phyloP scores from a whole-genome alignment of 1,140 invertebrate genomes.

The Zaprionus nigranus region DNA sequence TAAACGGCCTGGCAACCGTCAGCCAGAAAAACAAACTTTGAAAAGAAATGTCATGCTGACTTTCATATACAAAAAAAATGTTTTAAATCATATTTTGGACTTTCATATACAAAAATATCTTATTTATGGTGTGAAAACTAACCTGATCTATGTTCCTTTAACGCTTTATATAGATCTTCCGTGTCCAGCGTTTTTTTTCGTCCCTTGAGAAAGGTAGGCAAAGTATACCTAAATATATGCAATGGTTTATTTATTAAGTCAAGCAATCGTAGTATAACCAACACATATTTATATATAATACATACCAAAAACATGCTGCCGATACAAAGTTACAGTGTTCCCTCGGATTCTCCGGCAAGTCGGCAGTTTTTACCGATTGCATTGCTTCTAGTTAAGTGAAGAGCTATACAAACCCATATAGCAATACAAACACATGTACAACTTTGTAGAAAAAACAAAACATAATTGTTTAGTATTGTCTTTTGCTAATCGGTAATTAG shows the following conservation, averaged over 20 bases:
- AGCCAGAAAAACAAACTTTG: no score
- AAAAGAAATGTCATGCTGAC: not conserved
- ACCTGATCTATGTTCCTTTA: constrained; percentile 86
- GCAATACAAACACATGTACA: not conserved
- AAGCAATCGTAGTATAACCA: not conserved
- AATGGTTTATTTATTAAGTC: constrained; percentile 11
- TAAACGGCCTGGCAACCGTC: no score
- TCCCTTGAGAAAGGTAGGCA: constrained; percentile 86
- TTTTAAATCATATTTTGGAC: no score
- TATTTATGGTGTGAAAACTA: constrained; percentile 5
- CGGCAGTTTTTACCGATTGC: constrained; percentile 81
- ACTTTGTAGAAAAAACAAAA: constrained; percentile 28
- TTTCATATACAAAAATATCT: not conserved
- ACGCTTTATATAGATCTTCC: constrained; percentile 86
- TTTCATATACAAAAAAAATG: no score
- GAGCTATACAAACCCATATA: constrained; percentile 11
- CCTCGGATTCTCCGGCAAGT: constrained; percentile 82
- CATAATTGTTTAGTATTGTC: not conserved
- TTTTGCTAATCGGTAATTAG: constrained; percentile 29
- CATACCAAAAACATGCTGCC: constrained; percentile 78
- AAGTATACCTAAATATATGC: constrained; percentile 82
- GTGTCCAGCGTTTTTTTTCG: constrained; percentile 86
- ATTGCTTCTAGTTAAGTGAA: constrained; percentile 37
- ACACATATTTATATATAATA: constrained; percentile 1
- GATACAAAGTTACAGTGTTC: constrained; percentile 75